phyloP scores from a whole-genome alignment of 2,888 invertebrate species.

The Melanchra persicariae region DNA sequence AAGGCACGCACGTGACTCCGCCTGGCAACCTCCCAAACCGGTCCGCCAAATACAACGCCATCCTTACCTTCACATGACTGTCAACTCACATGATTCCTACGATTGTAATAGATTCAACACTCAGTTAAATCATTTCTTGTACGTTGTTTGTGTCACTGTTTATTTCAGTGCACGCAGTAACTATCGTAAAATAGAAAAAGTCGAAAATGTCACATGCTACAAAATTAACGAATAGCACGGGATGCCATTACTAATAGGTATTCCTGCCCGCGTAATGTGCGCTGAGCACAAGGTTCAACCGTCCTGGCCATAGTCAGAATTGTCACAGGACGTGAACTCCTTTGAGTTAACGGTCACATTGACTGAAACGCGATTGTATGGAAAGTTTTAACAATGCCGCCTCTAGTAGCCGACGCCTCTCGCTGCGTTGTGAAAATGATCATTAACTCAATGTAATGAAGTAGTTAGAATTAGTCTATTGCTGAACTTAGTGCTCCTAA shows the following conservation, averaged over 20 bases:
- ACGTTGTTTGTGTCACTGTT: slow-evolving; percentile 26
- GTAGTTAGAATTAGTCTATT: background rate
- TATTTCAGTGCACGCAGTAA: slow-evolving; percentile 21
- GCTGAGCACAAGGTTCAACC: background rate
- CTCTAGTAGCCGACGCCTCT: background rate
- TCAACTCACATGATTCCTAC: slow-evolving; percentile 70
- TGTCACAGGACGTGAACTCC: background rate
- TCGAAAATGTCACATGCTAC: slow-evolving; percentile 7
- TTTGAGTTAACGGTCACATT: background rate
- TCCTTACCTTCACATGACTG: slow-evolving; percentile 71
- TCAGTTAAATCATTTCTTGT: slow-evolving; percentile 37
- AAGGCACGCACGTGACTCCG: slow-evolving; percentile 56
- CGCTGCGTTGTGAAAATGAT: background rate
- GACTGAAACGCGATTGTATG: background rate
- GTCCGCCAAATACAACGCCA: slow-evolving; percentile 70
- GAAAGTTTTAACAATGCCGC: background rate
- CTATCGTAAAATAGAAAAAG: background rate
- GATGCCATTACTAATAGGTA: background rate
- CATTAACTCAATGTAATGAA: background rate
- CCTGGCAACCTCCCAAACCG: slow-evolving; percentile 76
- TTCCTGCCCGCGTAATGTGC: background rate
- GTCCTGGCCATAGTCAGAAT: background rate
- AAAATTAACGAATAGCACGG: background rate
- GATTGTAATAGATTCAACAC: slow-evolving; percentile 53
- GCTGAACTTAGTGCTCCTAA: background rate